Conservation (phyloP, 2,113 vertebrate genomes). For the Hylia prasina region DNA sequence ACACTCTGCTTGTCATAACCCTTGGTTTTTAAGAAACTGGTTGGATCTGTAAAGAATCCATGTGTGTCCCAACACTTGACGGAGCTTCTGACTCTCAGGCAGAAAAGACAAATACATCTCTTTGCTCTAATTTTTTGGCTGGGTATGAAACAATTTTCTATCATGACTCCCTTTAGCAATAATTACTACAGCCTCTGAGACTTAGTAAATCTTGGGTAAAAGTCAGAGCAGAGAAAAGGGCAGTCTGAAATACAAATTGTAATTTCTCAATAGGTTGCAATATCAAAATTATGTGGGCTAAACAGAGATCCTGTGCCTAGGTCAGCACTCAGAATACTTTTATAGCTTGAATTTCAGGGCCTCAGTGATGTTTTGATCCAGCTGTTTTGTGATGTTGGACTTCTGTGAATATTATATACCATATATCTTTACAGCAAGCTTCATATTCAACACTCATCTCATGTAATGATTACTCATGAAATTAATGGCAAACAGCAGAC, state of each 20-base stretch:
- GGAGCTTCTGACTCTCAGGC: not conserved
- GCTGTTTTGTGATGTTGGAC: not conserved
- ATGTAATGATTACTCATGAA: conserved; percentile 15
- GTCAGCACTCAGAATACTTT: not conserved
- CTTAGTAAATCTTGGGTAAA: conserved; percentile 22
- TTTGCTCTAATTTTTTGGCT: not conserved
- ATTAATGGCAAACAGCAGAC: conserved; percentile 41
- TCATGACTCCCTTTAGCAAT: not conserved
- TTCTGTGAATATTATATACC: conserved; percentile 20
- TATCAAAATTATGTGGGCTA: not conserved
- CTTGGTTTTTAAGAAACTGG: not conserved
- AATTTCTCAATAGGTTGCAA: conserved; percentile 19
- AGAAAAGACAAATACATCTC: not conserved
- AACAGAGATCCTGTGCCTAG: not conserved
- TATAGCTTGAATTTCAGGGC: not conserved
- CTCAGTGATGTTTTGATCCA: not conserved
- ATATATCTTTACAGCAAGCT: not conserved
- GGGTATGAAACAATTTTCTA: not conserved
- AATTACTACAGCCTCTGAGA: not conserved
- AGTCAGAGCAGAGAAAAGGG: conserved; percentile 1
- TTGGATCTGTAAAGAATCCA: not conserved
- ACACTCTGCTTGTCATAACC: not conserved
- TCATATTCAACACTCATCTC: not conserved
- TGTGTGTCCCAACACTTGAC: not conserved
- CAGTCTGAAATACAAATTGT: not conserved